Evolutionary conservation across 2,797 vertebrate species (phyloP).

Genomic region (Thripadectes ignobilis): DNA sequence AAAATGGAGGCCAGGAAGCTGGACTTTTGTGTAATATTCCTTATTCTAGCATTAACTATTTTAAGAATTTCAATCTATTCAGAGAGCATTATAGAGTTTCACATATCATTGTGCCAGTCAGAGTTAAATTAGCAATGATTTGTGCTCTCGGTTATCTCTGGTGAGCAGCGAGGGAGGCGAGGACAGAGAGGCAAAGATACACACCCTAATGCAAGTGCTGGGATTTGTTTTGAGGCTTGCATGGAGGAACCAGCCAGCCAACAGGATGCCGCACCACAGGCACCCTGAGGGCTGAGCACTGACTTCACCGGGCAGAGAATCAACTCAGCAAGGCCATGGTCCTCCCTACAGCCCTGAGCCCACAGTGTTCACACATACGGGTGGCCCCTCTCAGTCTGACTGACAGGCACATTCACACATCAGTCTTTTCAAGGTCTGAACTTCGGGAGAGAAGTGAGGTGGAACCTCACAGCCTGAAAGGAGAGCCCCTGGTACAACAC

Average conservation of each 20-base stretch:
- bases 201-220: background rate
- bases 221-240: background rate
- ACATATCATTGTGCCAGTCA: background rate
- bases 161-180: background rate
- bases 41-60: background rate
- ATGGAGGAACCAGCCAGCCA: background rate
- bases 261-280: background rate
- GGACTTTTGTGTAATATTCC: background rate
- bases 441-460: background rate
- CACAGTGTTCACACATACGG: fast-evolving
- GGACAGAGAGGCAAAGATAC: background rate
- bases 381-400: background rate
- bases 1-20: background rate
- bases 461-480: background rate
- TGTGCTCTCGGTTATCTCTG: background rate
- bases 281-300: background rate
- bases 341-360: background rate
- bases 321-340: background rate
- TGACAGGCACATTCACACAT: fast-evolving
- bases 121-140: background rate
- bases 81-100: background rate
- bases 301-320: background rate
- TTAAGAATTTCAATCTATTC: background rate
- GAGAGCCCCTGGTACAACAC: background rate
- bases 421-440: background rate